Evolutionary conservation across 1,140 invertebrate species (phyloP).

Genomic region (Trinorchestia longiramus): DNA sequence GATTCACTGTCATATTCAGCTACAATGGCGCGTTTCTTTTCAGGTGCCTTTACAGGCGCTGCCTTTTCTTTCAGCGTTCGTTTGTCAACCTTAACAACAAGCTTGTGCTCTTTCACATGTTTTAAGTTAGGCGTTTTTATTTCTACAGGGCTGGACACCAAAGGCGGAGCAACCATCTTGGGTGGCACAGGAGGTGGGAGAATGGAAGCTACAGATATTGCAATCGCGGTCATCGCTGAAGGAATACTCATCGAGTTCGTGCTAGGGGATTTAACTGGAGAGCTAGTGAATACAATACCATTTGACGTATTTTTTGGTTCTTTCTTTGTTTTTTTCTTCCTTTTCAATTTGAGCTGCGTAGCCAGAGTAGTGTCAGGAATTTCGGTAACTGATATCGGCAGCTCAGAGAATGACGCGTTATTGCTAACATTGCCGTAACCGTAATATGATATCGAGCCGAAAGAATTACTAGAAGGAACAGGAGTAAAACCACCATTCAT

Average conservation of each 20-base stretch:
- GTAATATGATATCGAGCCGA: not conserved
- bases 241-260: not conserved
- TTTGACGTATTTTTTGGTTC: slow-evolving; percentile 1
- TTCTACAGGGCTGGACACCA: not conserved
- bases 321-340: slow-evolving; percentile 41
- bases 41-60: not conserved
- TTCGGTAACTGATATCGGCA: slow-evolving; percentile 24
- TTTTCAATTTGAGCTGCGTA: slow-evolving; percentile 11
- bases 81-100: slow-evolving; percentile 16
- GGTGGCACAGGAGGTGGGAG: not conserved
- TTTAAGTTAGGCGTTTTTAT: not conserved
- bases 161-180: not conserved
- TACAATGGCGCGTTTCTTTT: not conserved
- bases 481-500: not conserved
- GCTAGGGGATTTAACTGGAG: not conserved
- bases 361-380: slow-evolving; percentile 24
- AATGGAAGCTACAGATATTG: not conserved
- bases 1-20: slow-evolving; percentile 28
- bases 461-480: not conserved
- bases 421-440: not conserved
- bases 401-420: not conserved
- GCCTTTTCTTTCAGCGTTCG: not conserved
- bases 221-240: not conserved
- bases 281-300: not conserved
- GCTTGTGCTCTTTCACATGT: slow-evolving; percentile 37